phyloP scores from a whole-genome alignment of 2,888 invertebrate species.

The Dicyrtomina minuta region DNA sequence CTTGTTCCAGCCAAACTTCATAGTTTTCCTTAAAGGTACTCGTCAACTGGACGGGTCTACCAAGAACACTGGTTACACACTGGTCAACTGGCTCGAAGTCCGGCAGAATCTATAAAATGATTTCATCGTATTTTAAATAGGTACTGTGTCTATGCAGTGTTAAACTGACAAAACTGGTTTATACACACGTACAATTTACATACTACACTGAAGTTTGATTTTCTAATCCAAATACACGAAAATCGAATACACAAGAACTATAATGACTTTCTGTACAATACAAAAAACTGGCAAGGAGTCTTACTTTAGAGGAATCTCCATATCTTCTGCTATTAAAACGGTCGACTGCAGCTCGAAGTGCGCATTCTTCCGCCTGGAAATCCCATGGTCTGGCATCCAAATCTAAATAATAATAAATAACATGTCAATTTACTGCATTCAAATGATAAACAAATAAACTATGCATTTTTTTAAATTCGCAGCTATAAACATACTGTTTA shows the following conservation, averaged over 20 bases:
- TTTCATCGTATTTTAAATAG: too few species aligned
- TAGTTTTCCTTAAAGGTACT: conserved; percentile 92
- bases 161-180: neutral
- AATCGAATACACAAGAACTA: too few species aligned
- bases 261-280: too few species aligned
- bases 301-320: conserved; percentile 58
- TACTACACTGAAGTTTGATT: neutral
- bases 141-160: too few species aligned
- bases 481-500: neutral
- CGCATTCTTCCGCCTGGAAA: conserved; percentile 95
- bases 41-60: conserved; percentile 76
- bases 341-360: conserved; percentile 89
- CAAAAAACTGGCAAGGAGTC: neutral
- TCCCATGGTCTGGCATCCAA: conserved; percentile 98
- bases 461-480: too few species aligned
- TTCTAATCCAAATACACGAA: neutral
- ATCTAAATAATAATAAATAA: conserved; percentile 61
- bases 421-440: neutral
- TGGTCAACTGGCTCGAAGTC: conserved; percentile 72
- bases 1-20: conserved; percentile 92
- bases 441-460: neutral
- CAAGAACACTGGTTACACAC: conserved; percentile 78
- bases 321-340: conserved; percentile 93
- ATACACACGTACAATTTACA: neutral
- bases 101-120: conserved; percentile 54